Evolutionary conservation across 2,888 invertebrate genomes (phyloP).

Genomic region (Brenthis daphne): DNA sequence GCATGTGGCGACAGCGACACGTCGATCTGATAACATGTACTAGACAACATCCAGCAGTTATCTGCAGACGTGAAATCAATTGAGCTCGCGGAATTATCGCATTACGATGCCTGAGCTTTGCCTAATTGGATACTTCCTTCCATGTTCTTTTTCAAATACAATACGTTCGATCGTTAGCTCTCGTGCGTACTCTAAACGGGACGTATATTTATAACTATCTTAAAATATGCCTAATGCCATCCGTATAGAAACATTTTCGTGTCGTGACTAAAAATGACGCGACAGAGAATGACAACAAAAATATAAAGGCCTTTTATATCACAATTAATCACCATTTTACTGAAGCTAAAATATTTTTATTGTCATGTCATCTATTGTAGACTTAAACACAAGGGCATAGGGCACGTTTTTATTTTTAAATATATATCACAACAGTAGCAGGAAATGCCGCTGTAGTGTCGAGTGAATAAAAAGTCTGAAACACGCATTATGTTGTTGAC

Average conservation of each 20-base stretch:
- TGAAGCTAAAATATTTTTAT: constrained; percentile 42
- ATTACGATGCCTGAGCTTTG: constrained; percentile 65
- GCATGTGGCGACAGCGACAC: constrained; percentile 64
- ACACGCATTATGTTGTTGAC: constrained; percentile 76
- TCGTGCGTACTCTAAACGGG: constrained; percentile 22
- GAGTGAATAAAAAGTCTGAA: constrained; percentile 76
- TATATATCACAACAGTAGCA: constrained; percentile 59
- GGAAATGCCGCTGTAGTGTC: constrained; percentile 76
- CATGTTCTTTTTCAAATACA: constrained; percentile 49
- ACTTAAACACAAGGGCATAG: constrained; percentile 47
- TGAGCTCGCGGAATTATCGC: constrained; percentile 75
- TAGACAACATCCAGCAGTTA: constrained; percentile 75
- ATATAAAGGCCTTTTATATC: constrained; percentile 75
- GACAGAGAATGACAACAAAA: constrained; percentile 68
- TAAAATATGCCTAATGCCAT: constrained; percentile 49
- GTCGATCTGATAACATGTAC: constrained; percentile 73
- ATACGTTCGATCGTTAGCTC: constrained; percentile 39
- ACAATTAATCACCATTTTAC: constrained; percentile 78
- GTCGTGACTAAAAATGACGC: constrained; percentile 65
- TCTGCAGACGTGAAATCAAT: constrained; percentile 74
- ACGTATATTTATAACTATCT: constrained; percentile 37
- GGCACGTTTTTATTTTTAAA: constrained; percentile 45
- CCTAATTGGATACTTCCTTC: constrained; percentile 75
- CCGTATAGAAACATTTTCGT: constrained; percentile 57
- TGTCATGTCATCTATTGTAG: constrained; percentile 40